Evolutionary conservation across 2,113 vertebrate species (phyloP), one percentile per base, ranked within the genome.

Genomic region (Malaclemys terrapin): DNA sequence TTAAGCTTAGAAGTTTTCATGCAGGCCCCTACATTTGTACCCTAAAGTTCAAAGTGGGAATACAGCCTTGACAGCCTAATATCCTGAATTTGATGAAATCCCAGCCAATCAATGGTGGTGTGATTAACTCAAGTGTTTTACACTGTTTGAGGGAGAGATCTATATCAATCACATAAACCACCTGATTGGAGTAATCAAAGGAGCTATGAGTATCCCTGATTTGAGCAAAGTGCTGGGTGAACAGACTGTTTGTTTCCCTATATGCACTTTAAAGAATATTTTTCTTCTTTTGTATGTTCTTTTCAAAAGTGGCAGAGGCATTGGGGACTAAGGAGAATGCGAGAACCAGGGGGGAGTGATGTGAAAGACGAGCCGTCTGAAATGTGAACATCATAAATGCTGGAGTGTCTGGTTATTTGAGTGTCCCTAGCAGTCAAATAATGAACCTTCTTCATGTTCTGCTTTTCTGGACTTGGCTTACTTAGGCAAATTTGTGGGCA

Each of bases 401-500:
- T 96, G 96, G 94, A 22, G 8, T 97, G 98, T 98, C 98, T 98
- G 97, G 98, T 97, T 97, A 98, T 98, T 96, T 98, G 96, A 98
- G 89, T 80, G 89, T 97, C 98, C 95, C 93, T 97, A 98, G 95
- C 97, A 98, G 97, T 97, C 93, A 87, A 98, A 98, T 98, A 98
- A 97, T 96, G 97, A 98, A 91, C 96, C 97, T 98, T 98, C 97
- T 98, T 98, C 97, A 97, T 98, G 97, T 98, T 98, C 97, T 97
- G 97, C 97, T 97, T 97, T 95, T 97, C 97, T 97, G 98, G 92
- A 97, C 96, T 97, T 98, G 97, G 96, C 97, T 98, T 93, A 87
- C 97, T 98, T 97, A 91, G 97, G 98, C 95, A 98, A 98, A 98
- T 98, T 98, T 98, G 96, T 96, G 98, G 97, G 97, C 98, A 98